Evolutionary conservation across 2,113 vertebrate genomes (phyloP).

Genomic region (Hypomesus transpacificus): DNA sequence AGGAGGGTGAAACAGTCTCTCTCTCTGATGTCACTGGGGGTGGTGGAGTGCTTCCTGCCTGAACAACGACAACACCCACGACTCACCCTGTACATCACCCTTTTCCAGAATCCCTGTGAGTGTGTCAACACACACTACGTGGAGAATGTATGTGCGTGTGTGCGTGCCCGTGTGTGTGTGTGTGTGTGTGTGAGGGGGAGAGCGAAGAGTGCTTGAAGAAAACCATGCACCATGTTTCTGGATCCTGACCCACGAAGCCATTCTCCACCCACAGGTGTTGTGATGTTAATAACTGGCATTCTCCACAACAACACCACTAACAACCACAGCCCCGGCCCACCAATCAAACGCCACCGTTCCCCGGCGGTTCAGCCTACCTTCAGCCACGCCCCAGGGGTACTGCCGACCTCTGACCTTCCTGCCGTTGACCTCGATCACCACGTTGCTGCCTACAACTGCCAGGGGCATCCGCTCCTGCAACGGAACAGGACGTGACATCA

Average conservation of each 20-base stretch:
- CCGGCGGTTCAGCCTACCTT: constrained; percentile 64
- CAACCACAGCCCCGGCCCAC: not conserved
- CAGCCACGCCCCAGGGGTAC: constrained; percentile 80
- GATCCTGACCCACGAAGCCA: constrained; percentile 4
- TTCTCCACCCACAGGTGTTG: constrained; percentile 18
- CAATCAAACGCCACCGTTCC: not conserved
- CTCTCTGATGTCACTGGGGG: constrained; percentile 10
- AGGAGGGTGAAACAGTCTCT: not conserved
- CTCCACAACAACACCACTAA: constrained; percentile 6
- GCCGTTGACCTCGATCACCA: constrained; percentile 76
- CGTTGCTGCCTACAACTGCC: constrained; percentile 77
- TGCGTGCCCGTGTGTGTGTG: not conserved
- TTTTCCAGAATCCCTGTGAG: constrained; percentile 59
- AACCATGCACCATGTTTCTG: constrained; percentile 25
- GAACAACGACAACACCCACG: constrained; percentile 25
- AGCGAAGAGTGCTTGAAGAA: not conserved
- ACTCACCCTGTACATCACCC: constrained; percentile 12
- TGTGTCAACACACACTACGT: constrained; percentile 20
- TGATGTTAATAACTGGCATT: not conserved
- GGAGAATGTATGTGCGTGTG: not conserved
- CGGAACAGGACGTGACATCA: not conserved
- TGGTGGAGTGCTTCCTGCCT: constrained; percentile 8
- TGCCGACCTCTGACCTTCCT: constrained; percentile 79
- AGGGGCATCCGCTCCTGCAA: constrained; percentile 75
- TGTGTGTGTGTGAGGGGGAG: not conserved